Conservation (phyloP, 2,113 vertebrate genomes). For the Anthoscopus minutus region DNA sequence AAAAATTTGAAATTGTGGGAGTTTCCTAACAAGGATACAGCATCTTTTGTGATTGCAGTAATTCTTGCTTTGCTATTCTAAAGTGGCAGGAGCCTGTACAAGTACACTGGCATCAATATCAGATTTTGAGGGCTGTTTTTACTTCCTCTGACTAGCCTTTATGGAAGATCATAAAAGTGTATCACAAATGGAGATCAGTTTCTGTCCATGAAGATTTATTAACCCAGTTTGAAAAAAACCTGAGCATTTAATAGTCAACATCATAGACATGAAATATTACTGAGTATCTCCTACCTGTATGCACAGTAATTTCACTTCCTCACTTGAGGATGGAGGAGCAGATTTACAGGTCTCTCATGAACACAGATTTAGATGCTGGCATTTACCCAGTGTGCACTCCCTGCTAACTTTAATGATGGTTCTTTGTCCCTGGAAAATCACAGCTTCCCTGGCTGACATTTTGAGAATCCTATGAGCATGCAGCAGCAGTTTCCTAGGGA, state of each 20-base stretch:
- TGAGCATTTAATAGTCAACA: background rate
- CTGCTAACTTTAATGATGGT: background rate
- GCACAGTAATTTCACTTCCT: background rate
- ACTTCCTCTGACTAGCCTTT: background rate
- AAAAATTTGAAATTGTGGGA: background rate
- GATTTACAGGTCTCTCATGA: background rate
- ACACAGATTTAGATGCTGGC: background rate
- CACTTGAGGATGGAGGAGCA: background rate
- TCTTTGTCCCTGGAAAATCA: background rate
- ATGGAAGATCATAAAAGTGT: background rate
- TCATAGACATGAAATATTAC: background rate
- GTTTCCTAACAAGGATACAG: background rate
- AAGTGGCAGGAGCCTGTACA: rapidly evolving
- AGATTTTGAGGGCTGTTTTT: background rate
- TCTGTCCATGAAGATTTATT: background rate
- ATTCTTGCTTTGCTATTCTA: background rate
- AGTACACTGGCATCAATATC: background rate
- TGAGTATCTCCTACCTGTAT: background rate
- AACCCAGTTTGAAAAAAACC: background rate
- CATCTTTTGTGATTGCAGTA: background rate
- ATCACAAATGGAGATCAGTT: background rate
- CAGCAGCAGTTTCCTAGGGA: background rate
- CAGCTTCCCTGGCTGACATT: background rate
- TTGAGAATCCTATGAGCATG: background rate
- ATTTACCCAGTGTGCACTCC: background rate